These are phyloP conservation scores for Dexiosoma caninum DNA, from an alignment of 2,888 invertebrate genomes.

Conservation along the genomic window DNA sequence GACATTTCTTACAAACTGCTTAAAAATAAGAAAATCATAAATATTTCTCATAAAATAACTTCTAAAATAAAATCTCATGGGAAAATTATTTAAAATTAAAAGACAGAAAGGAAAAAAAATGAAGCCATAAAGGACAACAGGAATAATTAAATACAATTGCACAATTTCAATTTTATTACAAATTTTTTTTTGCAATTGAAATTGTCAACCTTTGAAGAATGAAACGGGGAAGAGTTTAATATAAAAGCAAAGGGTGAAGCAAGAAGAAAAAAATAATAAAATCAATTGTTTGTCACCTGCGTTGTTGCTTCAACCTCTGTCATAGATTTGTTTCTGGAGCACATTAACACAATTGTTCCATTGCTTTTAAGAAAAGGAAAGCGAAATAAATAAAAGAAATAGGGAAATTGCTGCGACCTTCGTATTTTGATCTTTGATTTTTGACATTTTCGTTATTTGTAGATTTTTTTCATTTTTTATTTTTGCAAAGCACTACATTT, in stretches of 20 bases:
- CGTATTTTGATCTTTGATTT: conserved; percentile 61
- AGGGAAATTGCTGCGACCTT: conserved; percentile 44
- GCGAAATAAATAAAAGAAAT: not conserved
- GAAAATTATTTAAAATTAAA: conserved; percentile 21
- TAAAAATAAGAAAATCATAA: not conserved
- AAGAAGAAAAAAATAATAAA: conserved; percentile 10
- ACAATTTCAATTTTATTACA: conserved; percentile 44
- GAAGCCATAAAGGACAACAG: not conserved
- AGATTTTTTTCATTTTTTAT: not conserved
- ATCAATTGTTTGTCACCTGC: conserved; percentile 55
- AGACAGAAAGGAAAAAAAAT: not conserved
- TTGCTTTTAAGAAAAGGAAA: not conserved
- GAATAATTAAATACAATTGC: conserved; percentile 52
- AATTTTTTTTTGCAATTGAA: conserved; percentile 35
- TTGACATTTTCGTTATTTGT: conserved; percentile 60
- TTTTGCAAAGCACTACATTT: conserved; percentile 63
- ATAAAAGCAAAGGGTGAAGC: conserved; percentile 8
- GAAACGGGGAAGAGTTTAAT: conserved; percentile 9
- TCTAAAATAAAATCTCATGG: conserved; percentile 3
- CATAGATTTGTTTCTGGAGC: conserved; percentile 59
- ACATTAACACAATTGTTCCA: conserved; percentile 55
- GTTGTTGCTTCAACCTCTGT: conserved; percentile 40
- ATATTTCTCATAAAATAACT: not conserved
- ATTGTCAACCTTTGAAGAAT: conserved; percentile 11
- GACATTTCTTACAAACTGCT: not conserved